Evolutionary conservation across 30 jellyfish, hydroid and myxozoan genomes (phyloP), one percentile per base, ranked within the genome.

Genomic region (Aurelia sp.): DNA sequence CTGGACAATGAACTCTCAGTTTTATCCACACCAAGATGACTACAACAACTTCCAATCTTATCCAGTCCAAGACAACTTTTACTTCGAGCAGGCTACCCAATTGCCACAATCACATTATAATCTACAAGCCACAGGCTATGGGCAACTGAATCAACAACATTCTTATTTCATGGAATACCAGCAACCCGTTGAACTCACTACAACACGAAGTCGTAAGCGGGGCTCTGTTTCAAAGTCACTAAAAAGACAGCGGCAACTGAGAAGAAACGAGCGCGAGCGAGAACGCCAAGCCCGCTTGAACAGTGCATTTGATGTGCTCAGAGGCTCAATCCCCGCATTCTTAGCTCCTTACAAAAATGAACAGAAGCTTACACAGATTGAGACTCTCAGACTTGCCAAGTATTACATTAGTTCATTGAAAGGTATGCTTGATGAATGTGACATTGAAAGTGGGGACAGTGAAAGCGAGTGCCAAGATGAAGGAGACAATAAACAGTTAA

Each of bases 211-310:
- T 22, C 76, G 72, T 22, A 27, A 73, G 10, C 88, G 89, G 38
- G n/a, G 76, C 12, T 31, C 57, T 4, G 77, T 88, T 6, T 72
- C 98, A 19, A 87, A 66, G 30, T 40, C 92, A 12, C 66, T 88
- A 8, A 89, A 75, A 61, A 67, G 96, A 21, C 95, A 96, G 71
- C 95, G 99, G 44, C 99, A 96, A 61, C 90, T 96, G 63, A 72
- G 98, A 71, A 59, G 99, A 55, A 96, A 96, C 89, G 99, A 96
- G 74, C 97, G 99, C 20, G 99, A 96, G 67, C 19, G 99, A 35
- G 99, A 97, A 63, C 84, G 99, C 27, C 99, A 96, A 83, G 92
- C 92, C 48, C 91, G 99, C 12, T 41, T 96, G 59, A 96, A 96
- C 80, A 91, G 97, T 40, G 99, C 99, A 4, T 96, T 96, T 60